Evolutionary conservation across 2,888 invertebrate genomes (phyloP), one percentile per base, ranked within the genome.

Genomic region (Cephus nigrinus): DNA sequence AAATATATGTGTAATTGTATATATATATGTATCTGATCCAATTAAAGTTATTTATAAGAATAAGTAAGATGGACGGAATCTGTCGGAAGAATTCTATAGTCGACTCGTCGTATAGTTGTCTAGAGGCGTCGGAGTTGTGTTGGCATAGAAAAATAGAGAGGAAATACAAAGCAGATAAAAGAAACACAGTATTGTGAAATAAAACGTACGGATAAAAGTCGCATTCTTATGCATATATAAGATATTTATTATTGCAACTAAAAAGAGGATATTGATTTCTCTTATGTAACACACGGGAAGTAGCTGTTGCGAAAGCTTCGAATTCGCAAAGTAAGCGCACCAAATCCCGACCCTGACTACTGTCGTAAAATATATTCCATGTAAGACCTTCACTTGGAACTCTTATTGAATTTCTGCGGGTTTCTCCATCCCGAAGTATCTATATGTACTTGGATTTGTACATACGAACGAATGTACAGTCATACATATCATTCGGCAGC

Each of bases 41-140:
- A 71, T 71, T 71, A 71, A 33, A 71, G 71, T 71, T 71, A 71
- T 71, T 71, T 71, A 71, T 71, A 71, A 33, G 71, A 31, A 31
- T 31, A 30, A 71, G 71, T 32, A 55, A 55, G 55, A 55, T 55
- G 55, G 23, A 23, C 55, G 55, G 5, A 55, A 23, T 55, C 55
- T 55, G 23, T 55, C 1, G 55, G 55, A 55, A 55, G 55, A 55
- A 23, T 55, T 55, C 40, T 40, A 5, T 40, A 40, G 40, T 40
- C 12, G 40, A 40, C 40, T 36, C 4, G 15, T 15, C 55, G 55
- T 55, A 55, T 23, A 23, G 23, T 23, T 9, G 55, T 9, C 9
- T 15, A 23, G 55, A 55, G 55, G 23, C 55, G 55, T 23, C 55
- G 55, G 9, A 55, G 2, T 55, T 15, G 23, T 55, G 55, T 55